Conservation (phyloP, 2,113 vertebrate species). For the Collichthys lucidus region DNA sequence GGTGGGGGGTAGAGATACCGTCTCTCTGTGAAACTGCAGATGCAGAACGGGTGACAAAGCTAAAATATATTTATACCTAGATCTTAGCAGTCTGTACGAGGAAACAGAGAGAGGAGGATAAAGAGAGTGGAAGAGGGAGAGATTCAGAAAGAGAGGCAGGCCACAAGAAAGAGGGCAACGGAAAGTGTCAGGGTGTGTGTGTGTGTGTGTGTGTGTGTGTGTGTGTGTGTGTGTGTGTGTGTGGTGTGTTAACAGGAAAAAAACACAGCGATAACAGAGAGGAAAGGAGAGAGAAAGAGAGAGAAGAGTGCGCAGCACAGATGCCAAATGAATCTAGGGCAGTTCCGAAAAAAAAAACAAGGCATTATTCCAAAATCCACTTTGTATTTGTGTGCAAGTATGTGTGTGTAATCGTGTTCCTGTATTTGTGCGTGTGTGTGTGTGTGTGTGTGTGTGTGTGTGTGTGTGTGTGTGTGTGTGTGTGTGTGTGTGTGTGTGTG, state of each 20-base stretch:
- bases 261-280: slow-evolving; percentile 46
- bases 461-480: too few relatives aligned
- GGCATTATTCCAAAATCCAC: slow-evolving; percentile 79
- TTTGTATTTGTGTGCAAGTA: slow-evolving; percentile 59
- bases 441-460: neutral
- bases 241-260: slow-evolving; percentile 29
- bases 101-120: slow-evolving; percentile 34
- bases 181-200: slow-evolving; percentile 40
- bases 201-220: neutral
- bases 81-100: slow-evolving; percentile 64
- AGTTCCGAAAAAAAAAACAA: slow-evolving; percentile 67
- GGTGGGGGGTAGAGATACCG: slow-evolving; percentile 42
- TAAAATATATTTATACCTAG: slow-evolving; percentile 80
- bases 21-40: slow-evolving; percentile 62
- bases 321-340: slow-evolving; percentile 82
- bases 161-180: slow-evolving; percentile 27
- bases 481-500: too few relatives aligned
- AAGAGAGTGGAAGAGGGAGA: slow-evolving; percentile 15
- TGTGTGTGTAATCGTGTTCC: slow-evolving; percentile 45
- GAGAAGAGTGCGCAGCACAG: slow-evolving; percentile 77
- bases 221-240: neutral
- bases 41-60: slow-evolving; percentile 68
- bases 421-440: slow-evolving; percentile 7
- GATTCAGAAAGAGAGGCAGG: slow-evolving; percentile 30
- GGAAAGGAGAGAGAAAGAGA: slow-evolving; percentile 45